These are phyloP conservation scores for Gallinago media DNA, from an alignment of 2,113 vertebrate species.

Conservation along the genomic window DNA sequence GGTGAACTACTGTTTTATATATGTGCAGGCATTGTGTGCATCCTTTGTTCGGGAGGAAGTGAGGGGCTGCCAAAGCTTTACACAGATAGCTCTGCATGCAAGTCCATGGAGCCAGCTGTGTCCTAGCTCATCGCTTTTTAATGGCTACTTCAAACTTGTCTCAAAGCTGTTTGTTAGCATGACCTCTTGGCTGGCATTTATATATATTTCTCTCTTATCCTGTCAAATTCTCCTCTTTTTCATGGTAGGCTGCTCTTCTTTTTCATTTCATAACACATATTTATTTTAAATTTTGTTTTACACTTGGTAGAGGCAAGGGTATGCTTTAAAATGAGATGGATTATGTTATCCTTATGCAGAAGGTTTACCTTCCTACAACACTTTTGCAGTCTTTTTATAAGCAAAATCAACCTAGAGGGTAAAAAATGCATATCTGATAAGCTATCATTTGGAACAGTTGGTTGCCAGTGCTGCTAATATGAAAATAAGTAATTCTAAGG, in stretches of 20 bases:
- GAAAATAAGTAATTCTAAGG: slow-evolving; percentile 1
- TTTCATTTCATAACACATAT: background rate
- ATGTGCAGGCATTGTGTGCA: background rate
- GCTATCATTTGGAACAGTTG: background rate
- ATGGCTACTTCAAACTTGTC: background rate
- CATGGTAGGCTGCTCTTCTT: background rate
- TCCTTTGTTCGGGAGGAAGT: background rate
- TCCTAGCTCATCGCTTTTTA: background rate
- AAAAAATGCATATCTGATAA: background rate
- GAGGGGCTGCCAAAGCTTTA: background rate
- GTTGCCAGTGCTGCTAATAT: background rate
- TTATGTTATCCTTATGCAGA: background rate
- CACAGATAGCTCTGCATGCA: background rate
- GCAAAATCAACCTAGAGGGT: background rate
- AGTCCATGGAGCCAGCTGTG: background rate
- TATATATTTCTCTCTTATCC: background rate
- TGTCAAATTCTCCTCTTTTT: background rate
- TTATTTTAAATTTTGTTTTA: background rate
- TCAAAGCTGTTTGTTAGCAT: background rate
- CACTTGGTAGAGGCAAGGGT: background rate
- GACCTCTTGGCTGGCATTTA: background rate
- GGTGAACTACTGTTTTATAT: background rate
- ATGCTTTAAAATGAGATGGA: background rate
- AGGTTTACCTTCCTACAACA: background rate
- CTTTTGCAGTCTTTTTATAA: background rate